A percentile compares a stretch with the other conserved stretches of the same genome.
These are phyloP conservation scores for Prosopocoilus inquinatus DNA, from an alignment of 2,888 invertebrate species.

Conservation along the genomic window DNA sequence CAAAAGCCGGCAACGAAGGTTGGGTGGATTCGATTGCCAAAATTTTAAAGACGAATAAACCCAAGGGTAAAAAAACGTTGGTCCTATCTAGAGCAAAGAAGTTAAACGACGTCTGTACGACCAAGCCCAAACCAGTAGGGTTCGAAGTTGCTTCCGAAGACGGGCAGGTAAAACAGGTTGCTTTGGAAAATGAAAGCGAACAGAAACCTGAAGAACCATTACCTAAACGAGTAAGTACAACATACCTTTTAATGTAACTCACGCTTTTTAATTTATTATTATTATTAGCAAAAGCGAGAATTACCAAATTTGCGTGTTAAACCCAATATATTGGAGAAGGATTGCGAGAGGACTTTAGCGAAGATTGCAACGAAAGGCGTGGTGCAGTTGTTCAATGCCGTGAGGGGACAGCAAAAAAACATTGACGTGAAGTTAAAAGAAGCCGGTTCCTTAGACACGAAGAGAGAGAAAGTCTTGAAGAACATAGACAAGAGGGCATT, in stretches of 20 bases:
- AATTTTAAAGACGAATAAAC: constrained; percentile 72
- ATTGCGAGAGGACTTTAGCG: constrained; percentile 71
- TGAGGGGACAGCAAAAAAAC: constrained; percentile 79
- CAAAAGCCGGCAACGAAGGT: constrained; percentile 55
- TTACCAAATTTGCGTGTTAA: constrained; percentile 68
- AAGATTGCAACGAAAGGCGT: constrained; percentile 91
- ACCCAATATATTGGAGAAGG: constrained; percentile 73
- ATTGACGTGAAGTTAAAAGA: constrained; percentile 68
- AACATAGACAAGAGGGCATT: constrained; percentile 75
- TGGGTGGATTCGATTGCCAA: constrained; percentile 85
- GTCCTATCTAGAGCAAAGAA: constrained; percentile 81
- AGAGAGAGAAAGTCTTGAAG: constrained; percentile 73
- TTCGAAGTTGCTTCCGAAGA: constrained; percentile 64
- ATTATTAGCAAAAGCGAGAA: constrained; percentile 58
- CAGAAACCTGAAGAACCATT: not conserved
- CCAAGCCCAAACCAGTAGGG: constrained; percentile 51
- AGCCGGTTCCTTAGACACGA: constrained; percentile 73
- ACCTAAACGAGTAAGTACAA: not conserved
- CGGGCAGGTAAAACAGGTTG: constrained; percentile 50
- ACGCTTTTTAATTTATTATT: not conserved
- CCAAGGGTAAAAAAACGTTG: constrained; percentile 70
- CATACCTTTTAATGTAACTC: no score
- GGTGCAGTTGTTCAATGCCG: constrained; percentile 90
- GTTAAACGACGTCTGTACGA: constrained; percentile 56
- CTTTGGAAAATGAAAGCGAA: constrained; percentile 39